A percentile compares a stretch with the other conserved stretches of the same genome.
These are phyloP conservation scores for Holothuria glaberrima DNA, from an alignment of 35 echinoderm and acorn worm genomes.

Conservation along the genomic window DNA sequence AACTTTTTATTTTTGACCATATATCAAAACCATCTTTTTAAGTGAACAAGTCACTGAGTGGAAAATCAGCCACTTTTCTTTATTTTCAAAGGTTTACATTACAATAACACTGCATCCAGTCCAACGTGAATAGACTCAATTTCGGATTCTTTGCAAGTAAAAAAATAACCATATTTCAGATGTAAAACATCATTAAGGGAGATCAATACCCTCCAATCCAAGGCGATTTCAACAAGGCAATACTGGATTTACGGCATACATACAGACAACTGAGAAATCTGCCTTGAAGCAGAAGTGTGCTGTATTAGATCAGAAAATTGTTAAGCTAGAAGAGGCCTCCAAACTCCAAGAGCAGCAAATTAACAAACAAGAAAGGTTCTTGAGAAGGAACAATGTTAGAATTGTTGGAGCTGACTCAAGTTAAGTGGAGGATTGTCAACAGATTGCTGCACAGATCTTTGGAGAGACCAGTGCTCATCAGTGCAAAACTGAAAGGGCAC, in stretches of 20 bases:
- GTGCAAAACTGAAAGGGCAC: neutral
- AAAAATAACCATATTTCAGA: no score
- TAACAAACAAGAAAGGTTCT: conserved; percentile 16
- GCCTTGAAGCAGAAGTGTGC: neutral
- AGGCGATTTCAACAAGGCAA: conserved; percentile 7
- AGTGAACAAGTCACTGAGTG: no score
- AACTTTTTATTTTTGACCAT: no score
- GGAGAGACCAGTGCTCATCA: neutral
- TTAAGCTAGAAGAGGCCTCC: neutral
- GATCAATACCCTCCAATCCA: neutral
- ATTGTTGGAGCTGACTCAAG: neutral
- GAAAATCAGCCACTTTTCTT: no score
- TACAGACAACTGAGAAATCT: neutral
- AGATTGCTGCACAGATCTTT: neutral
- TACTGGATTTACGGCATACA: neutral
- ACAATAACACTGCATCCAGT: no score
- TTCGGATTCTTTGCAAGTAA: no score
- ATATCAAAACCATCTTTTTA: no score
- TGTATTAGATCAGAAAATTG: neutral
- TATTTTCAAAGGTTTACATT: no score
- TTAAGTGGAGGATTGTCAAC: neutral
- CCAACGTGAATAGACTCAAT: no score
- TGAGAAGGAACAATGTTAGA: neutral
- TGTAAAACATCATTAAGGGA: neutral
- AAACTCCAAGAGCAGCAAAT: neutral